Evolutionary conservation across 2,888 invertebrate species (phyloP).

Genomic region (Cyaniris semiargus): DNA sequence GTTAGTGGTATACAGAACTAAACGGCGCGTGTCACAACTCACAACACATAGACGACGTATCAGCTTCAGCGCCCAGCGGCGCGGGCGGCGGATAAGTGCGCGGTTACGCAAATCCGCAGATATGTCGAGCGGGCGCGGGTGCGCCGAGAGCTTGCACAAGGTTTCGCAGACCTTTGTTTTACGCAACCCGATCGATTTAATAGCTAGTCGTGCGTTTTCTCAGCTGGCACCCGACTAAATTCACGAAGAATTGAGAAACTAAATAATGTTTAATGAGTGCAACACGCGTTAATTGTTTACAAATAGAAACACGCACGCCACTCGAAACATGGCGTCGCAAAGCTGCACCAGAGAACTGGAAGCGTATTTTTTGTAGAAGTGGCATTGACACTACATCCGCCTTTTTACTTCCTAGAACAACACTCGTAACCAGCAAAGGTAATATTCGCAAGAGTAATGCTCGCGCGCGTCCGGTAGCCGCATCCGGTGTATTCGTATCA

Average conservation of each 20-base stretch:
- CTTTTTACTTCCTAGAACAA: constrained; percentile 56
- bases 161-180: constrained; percentile 81
- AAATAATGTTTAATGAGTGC: constrained; percentile 20
- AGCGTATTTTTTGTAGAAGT: constrained; percentile 53
- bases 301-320: constrained; percentile 49
- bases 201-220: constrained; percentile 76
- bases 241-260: constrained; percentile 34
- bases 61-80: too few relatives aligned
- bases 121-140: constrained; percentile 73
- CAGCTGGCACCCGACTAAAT: constrained; percentile 60
- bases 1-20: constrained; percentile 60
- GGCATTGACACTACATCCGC: constrained; percentile 65
- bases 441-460: constrained; percentile 67
- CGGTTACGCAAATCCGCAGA: constrained; percentile 80
- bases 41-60: constrained; percentile 72
- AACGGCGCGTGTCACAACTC: constrained; percentile 74
- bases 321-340: constrained; percentile 51
- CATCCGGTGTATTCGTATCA: constrained; percentile 76
- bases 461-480: constrained; percentile 73
- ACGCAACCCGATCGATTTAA: constrained; percentile 80
- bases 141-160: constrained; percentile 78
- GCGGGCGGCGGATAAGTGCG: constrained; percentile 79
- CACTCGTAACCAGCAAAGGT: constrained; percentile 44
- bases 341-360: constrained; percentile 40
- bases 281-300: constrained; percentile 43